Percentiles rank a stretch among this genome's conserved stretches.
phyloP scores from a whole-genome alignment of 1,140 invertebrate species.

The Drosophila nigrodunni region DNA sequence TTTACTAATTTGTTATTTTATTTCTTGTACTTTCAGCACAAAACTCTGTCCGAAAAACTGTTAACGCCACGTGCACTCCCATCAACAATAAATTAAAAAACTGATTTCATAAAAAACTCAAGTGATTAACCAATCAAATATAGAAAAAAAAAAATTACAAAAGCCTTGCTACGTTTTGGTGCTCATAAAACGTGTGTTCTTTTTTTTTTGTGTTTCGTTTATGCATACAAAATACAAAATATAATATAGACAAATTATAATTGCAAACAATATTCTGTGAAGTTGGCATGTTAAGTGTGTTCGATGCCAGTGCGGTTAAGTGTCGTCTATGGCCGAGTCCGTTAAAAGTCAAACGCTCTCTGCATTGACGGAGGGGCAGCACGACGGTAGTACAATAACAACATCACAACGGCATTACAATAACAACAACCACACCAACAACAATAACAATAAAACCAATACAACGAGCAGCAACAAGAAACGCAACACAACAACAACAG shows the following conservation, averaged over 20 bases:
- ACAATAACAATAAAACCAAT: constrained; percentile 21
- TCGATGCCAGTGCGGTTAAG: constrained; percentile 84
- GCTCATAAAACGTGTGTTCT: constrained; percentile 3
- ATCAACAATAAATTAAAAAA: constrained; percentile 1
- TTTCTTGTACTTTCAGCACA: constrained; percentile 33
- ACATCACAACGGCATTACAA: constrained; percentile 46
- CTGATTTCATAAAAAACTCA: neutral
- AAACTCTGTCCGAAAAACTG: constrained; percentile 31
- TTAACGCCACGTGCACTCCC: constrained; percentile 9
- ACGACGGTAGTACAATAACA: constrained; percentile 72
- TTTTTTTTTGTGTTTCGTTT: neutral
- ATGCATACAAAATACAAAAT: neutral
- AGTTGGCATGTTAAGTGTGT: constrained; percentile 84
- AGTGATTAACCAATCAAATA: neutral
- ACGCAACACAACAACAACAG: constrained; percentile 36
- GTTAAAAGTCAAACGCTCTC: constrained; percentile 85
- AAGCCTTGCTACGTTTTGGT: neutral
- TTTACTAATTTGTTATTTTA: constrained; percentile 2
- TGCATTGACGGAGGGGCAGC: constrained; percentile 85
- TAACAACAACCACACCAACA: constrained; percentile 40
- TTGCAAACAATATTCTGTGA: constrained; percentile 60
- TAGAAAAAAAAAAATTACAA: neutral
- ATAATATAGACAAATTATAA: constrained; percentile 29
- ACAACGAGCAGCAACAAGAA: constrained; percentile 27
- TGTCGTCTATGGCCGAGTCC: constrained; percentile 85